Evolutionary conservation across 30 jellyfish, hydroid and myxozoan genomes (phyloP).

Genomic region (Hydractinia symbiolongicarpus): DNA sequence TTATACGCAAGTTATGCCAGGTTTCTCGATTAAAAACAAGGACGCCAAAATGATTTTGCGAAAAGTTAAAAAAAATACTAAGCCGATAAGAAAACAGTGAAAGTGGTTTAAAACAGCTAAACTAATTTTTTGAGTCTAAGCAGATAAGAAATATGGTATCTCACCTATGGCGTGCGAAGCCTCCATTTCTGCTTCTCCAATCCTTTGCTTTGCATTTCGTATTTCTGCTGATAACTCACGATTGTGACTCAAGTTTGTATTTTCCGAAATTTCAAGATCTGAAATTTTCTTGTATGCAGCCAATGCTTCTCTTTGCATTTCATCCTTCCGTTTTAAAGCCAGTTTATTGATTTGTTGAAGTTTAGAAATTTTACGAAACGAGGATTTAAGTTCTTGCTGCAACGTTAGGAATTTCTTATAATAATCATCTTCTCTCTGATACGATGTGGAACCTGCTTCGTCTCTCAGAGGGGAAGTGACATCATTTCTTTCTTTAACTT

Average conservation of each 20-base stretch:
- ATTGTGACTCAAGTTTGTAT: not conserved
- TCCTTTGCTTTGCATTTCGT: constrained; percentile 12
- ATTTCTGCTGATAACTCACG: constrained; percentile 11
- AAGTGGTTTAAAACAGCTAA: too few species aligned
- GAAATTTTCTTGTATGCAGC: constrained; percentile 14
- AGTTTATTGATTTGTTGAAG: not conserved
- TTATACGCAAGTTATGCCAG: too few species aligned
- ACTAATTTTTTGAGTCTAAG: too few species aligned
- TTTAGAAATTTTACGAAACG: not conserved
- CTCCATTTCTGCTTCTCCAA: constrained; percentile 25
- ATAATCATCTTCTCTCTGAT: not conserved
- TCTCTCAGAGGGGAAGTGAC: not conserved
- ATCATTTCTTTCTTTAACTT: not conserved
- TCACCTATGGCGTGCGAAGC: constrained; percentile 22
- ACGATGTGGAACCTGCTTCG: not conserved
- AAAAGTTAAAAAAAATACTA: too few species aligned
- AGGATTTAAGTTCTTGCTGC: constrained; percentile 8
- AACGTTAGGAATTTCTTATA: constrained; percentile 9
- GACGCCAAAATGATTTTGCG: too few species aligned
- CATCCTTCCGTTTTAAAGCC: constrained; percentile 12
- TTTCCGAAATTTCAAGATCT: not conserved
- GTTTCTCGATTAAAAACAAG: too few species aligned
- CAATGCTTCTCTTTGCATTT: constrained; percentile 11
- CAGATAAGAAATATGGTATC: not conserved
- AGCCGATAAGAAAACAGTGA: too few species aligned